Percentiles rank a stretch among this genome's conserved stretches.
Conservation (phyloP, 2,113 vertebrate genomes). For the Osmerus mordax region DNA sequence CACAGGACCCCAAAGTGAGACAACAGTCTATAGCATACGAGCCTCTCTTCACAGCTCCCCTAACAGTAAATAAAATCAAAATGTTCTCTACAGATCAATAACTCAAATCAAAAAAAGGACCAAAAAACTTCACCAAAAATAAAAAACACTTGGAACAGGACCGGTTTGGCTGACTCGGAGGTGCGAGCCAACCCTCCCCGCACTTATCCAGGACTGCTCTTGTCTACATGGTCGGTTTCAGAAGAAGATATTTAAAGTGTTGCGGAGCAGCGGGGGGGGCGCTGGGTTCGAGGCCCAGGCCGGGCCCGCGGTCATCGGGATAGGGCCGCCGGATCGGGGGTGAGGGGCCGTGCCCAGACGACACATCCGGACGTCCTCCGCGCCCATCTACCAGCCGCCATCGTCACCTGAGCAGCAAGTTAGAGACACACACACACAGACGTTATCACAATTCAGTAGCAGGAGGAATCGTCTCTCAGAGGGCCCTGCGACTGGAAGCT, state of each 20-base stretch:
- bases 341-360: conserved; percentile 14
- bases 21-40: conserved; percentile 1
- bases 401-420: conserved; percentile 26
- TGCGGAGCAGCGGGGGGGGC: conserved; percentile 20
- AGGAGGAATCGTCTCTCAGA: neutral
- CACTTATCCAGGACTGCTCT: conserved; percentile 38
- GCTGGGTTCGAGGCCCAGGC: neutral
- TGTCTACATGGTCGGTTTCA: conserved; percentile 34
- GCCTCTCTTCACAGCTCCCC: neutral
- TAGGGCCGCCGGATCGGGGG: conserved; percentile 19
- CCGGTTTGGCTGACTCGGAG: conserved; percentile 16
- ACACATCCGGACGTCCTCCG: conserved; percentile 9
- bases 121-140: conserved; percentile 14
- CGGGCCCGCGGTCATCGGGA: conserved; percentile 14
- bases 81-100: neutral
- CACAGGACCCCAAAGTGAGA: conserved; percentile 5
- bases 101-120: neutral
- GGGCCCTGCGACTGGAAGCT: neutral
- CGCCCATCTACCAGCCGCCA: conserved; percentile 23
- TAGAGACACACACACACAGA: neutral
- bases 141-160: conserved; percentile 32
- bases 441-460: neutral
- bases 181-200: conserved; percentile 24
- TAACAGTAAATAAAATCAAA: conserved; percentile 2
- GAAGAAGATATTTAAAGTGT: conserved; percentile 15